These are phyloP conservation scores for Pimephales promelas DNA, from an alignment of 2,113 vertebrate species.

Conservation along the genomic window DNA sequence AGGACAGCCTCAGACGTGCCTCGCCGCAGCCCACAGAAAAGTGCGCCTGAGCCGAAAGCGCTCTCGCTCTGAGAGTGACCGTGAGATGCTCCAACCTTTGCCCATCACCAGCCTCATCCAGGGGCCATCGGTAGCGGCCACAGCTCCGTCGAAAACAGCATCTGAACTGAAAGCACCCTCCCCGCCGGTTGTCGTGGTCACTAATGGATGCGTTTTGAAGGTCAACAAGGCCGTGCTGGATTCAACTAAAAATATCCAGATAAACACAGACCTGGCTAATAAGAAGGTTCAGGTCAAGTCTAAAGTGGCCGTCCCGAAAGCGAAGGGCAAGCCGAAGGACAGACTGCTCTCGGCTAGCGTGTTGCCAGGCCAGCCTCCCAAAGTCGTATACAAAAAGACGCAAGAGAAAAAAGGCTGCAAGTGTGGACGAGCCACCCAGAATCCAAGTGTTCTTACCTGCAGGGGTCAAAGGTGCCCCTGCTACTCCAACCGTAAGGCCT, in stretches of 20 bases:
- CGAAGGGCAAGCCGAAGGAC: constrained; percentile 90
- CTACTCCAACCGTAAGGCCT: constrained; percentile 98
- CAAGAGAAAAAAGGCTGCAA: constrained; percentile 98
- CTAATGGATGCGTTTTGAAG: constrained; percentile 88
- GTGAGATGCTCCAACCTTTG: constrained; percentile 92
- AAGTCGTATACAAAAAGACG: constrained; percentile 94
- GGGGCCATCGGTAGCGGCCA: constrained; percentile 81
- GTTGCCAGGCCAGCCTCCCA: constrained; percentile 85
- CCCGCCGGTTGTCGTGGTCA: constrained; percentile 81
- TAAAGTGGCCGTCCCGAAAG: constrained; percentile 88
- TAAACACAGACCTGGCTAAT: constrained; percentile 82
- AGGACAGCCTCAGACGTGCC: constrained; percentile 77
- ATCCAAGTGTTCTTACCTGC: constrained; percentile 98
- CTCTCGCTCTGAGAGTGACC: constrained; percentile 94
- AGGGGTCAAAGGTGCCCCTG: constrained; percentile 97
- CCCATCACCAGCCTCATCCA: constrained; percentile 93
- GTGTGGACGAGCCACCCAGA: constrained; percentile 98
- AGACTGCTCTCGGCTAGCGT: constrained; percentile 85
- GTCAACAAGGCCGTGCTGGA: constrained; percentile 85
- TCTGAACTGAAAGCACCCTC: constrained; percentile 81
- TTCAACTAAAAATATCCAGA: constrained; percentile 88
- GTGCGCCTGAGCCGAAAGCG: constrained; percentile 91
- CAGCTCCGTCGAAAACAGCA: constrained; percentile 80
- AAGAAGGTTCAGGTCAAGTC: constrained; percentile 93
- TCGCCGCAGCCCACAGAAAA: constrained; percentile 79